Percentiles rank a stretch among this genome's conserved stretches.
Evolutionary conservation across 2,888 invertebrate species (phyloP).

Genomic region (Polydrusus cervinus): DNA sequence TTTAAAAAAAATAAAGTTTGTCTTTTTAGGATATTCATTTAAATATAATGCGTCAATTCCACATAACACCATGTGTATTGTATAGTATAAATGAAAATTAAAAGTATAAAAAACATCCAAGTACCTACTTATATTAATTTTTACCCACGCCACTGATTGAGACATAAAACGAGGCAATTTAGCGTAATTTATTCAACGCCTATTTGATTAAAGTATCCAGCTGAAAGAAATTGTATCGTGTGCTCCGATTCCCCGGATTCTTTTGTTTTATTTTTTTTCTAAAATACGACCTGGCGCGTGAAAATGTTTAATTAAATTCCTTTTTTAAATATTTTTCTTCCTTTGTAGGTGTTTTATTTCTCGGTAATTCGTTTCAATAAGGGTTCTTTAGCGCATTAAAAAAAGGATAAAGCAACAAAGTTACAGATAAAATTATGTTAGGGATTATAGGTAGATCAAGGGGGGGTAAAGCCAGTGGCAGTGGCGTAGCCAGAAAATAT

Average conservation of each 20-base stretch:
- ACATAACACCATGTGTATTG: too few species aligned
- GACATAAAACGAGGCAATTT: slow-evolving; percentile 34
- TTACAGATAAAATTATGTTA: neutral
- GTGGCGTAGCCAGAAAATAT: too few species aligned
- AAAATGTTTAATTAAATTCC: slow-evolving; percentile 43
- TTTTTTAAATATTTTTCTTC: slow-evolving; percentile 28
- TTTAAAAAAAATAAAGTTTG: too few species aligned
- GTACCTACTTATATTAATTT: too few species aligned
- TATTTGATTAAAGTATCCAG: slow-evolving; percentile 43
- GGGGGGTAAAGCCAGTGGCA: too few species aligned
- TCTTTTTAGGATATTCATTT: too few species aligned
- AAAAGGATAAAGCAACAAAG: slow-evolving; percentile 6
- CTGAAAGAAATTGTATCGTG: slow-evolving; percentile 45
- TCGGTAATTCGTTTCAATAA: slow-evolving; percentile 26
- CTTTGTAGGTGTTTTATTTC: slow-evolving; percentile 41
- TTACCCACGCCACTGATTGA: slow-evolving; percentile 15
- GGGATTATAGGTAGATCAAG: too few species aligned
- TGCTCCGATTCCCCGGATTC: slow-evolving; percentile 25
- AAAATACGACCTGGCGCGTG: slow-evolving; percentile 39
- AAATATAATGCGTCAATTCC: too few species aligned
- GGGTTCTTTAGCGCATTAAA: neutral
- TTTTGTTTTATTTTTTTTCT: slow-evolving; percentile 43
- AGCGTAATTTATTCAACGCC: slow-evolving; percentile 34
- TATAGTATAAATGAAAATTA: too few species aligned
- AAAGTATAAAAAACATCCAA: too few species aligned